These are phyloP conservation scores for Pteropus rufus DNA, from an alignment of 2,797 vertebrate species.

Conservation along the genomic window DNA sequence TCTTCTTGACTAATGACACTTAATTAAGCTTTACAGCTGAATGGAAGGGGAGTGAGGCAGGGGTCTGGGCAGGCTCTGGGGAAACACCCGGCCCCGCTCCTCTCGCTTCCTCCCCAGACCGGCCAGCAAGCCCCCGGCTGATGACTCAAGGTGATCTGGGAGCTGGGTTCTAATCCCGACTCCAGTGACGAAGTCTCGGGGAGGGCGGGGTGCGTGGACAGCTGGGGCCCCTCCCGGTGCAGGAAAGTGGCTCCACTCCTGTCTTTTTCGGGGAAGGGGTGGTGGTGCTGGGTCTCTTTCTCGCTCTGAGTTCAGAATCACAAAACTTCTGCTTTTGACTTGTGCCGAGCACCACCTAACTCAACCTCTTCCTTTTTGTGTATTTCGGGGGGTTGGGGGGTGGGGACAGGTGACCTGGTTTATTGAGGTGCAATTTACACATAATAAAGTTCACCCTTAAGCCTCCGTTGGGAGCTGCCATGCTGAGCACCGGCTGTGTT, in stretches of 20 bases:
- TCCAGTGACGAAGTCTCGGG: not conserved
- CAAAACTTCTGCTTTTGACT: not conserved
- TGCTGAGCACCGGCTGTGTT: too few species aligned
- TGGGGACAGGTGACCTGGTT: not conserved
- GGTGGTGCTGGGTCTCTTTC: not conserved
- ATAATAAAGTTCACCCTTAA: not conserved
- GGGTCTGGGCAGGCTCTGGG: not conserved
- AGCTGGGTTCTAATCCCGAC: slow-evolving; percentile 48
- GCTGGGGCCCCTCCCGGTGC: not conserved
- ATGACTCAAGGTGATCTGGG: slow-evolving; percentile 29
- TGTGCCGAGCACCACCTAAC: not conserved
- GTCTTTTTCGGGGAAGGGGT: not conserved
- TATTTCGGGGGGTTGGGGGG: too few species aligned
- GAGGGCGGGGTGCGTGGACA: not conserved
- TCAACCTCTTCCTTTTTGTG: not conserved
- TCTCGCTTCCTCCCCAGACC: not conserved
- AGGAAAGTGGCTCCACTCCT: not conserved
- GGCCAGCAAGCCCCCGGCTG: not conserved
- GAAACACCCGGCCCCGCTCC: not conserved
- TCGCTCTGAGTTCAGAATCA: not conserved
- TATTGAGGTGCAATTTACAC: not conserved
- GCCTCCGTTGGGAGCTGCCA: not conserved
- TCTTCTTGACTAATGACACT: not conserved
- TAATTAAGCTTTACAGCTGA: not conserved
- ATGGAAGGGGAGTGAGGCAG: not conserved